Percentiles rank a stretch among this genome's conserved stretches.
These are phyloP conservation scores for Ceratotherium simum DNA, from an alignment of 2,113 vertebrate species.

Conservation along the genomic window DNA sequence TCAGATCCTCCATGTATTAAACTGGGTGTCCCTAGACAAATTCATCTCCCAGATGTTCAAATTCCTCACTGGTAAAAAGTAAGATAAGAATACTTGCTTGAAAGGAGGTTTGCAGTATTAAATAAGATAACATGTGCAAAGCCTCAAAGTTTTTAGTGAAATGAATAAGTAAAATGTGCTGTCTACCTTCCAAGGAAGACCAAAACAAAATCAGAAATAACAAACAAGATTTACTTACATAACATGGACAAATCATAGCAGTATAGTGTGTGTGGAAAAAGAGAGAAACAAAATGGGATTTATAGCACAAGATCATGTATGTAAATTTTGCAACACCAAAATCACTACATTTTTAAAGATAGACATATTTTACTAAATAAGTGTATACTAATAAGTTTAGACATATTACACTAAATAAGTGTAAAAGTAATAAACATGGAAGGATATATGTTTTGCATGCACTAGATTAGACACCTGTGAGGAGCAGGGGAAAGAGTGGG, in stretches of 20 bases:
- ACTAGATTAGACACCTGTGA: neutral
- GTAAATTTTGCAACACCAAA: neutral
- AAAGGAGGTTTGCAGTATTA: neutral
- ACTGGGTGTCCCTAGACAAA: neutral
- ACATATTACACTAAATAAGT: neutral
- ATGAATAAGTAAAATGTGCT: neutral
- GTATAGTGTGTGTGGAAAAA: neutral
- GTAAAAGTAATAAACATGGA: neutral
- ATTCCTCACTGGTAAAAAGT: neutral
- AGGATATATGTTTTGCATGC: neutral
- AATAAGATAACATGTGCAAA: neutral
- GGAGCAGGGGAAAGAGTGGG: accelerated
- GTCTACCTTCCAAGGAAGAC: neutral
- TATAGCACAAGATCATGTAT: neutral
- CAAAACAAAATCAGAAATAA: neutral
- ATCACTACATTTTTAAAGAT: neutral
- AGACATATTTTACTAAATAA: neutral
- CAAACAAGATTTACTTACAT: neutral
- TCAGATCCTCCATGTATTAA: neutral
- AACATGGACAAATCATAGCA: neutral
- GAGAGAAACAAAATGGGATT: neutral
- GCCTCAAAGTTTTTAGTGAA: neutral
- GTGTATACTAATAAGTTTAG: no score
- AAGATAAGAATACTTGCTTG: neutral
- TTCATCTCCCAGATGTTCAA: neutral